Conservation (phyloP, 2,797 vertebrate genomes). For the Carcharodon carcharias region DNA sequence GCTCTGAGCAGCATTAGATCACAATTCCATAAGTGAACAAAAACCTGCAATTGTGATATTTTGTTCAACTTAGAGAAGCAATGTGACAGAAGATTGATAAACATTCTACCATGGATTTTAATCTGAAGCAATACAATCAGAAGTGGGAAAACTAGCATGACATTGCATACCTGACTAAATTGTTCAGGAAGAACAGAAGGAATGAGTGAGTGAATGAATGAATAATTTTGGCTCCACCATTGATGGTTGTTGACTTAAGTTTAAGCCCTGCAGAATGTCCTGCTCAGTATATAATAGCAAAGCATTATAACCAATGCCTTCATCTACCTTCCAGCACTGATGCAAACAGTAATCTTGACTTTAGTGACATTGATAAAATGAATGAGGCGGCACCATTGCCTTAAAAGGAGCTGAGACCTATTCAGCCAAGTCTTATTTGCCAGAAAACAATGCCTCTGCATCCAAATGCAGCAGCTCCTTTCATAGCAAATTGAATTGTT, state of each 20-base stretch:
- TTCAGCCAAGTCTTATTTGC: neutral
- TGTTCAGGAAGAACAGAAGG: neutral
- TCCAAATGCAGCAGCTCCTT: neutral
- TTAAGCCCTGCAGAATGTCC: neutral
- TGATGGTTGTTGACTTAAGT: neutral
- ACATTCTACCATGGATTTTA: neutral
- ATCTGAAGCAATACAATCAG: neutral
- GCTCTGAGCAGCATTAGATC: neutral
- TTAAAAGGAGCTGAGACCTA: neutral
- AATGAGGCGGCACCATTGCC: neutral
- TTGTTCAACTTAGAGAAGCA: neutral
- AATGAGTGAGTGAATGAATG: neutral
- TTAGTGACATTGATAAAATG: neutral
- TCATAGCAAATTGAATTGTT: neutral
- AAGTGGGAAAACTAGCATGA: neutral
- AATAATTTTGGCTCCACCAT: neutral
- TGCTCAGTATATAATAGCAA: neutral
- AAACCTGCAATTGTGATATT: neutral
- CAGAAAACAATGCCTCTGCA: neutral
- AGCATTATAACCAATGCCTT: neutral
- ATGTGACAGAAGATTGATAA: neutral
- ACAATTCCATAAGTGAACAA: neutral
- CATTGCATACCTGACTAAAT: neutral
- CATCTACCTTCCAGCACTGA: neutral
- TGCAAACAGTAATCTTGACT: neutral